These are phyloP conservation scores for Apolygus lucorum DNA, from an alignment of 1,140 invertebrate genomes.

Conservation along the genomic window DNA sequence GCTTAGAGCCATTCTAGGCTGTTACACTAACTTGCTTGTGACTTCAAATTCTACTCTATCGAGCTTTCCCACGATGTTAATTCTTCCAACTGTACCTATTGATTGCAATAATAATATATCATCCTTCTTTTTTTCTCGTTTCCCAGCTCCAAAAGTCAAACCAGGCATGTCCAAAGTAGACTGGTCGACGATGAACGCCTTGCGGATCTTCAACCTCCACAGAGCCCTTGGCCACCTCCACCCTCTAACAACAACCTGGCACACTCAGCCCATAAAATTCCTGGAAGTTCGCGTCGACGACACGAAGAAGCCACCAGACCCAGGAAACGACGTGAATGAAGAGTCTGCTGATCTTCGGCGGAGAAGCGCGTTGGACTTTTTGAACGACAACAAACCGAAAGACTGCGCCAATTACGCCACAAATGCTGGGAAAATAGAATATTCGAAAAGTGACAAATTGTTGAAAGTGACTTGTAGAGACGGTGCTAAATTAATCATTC, in stretches of 20 bases:
- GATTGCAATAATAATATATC: too few species aligned
- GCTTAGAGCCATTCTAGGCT: too few species aligned
- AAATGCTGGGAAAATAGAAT: conserved; percentile 27
- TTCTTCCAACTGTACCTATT: too few species aligned
- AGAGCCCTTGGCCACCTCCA: conserved; percentile 56
- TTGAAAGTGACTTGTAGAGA: conserved; percentile 32
- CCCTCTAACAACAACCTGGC: conserved; percentile 46
- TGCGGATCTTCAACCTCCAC: conserved; percentile 53
- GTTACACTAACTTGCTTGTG: too few species aligned
- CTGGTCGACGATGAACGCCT: conserved; percentile 52
- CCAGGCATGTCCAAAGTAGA: conserved; percentile 48
- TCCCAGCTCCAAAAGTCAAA: conserved; percentile 62
- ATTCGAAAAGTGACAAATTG: conserved; percentile 27
- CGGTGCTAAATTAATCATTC: conserved; percentile 29
- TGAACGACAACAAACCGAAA: conserved; percentile 18
- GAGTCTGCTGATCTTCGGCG: neutral
- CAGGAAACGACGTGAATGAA: neutral
- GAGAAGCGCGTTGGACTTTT: conserved; percentile 29
- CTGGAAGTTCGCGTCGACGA: conserved; percentile 21
- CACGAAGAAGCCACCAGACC: neutral
- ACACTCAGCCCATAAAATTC: conserved; percentile 27
- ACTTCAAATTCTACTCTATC: too few species aligned
- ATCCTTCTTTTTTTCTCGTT: too few species aligned
- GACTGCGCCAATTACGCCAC: neutral
- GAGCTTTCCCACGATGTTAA: too few species aligned